Base-by-base conservation (phyloP, 2,888 invertebrate genomes). In the Amblyteles armatorius region DNA sequence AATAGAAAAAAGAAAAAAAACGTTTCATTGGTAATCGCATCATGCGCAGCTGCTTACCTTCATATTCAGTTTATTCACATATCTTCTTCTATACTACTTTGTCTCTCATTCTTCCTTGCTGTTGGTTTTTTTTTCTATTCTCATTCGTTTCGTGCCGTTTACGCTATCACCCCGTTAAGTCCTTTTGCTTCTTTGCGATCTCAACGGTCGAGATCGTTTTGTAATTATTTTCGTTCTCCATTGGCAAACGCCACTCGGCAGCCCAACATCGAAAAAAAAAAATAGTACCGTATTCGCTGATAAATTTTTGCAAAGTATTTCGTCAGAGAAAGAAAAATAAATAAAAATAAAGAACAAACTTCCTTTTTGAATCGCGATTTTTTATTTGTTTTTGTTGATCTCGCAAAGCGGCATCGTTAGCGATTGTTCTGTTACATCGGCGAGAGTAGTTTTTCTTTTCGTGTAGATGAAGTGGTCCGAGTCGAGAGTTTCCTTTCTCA, bases 81-180 rank as follows among this genome's bases (percentile, higher is more conserved):
- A 71, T 60, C 69, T 76, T 79, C 63, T 80, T 83, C 44, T 36
- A 40, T 57, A 44, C 48, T 80, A 44, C 36, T 80, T 65, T 74
- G 48, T 94, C 95, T 94, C 88, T 87, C 88, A 89, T 89, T 90
- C 91, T 89, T 88, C 89, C 89, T 68, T 26, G 60, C 74, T 36
- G 48, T 76, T 69, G 50, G 19, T 13, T 76, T 84, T 78, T 72
- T 60, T 52, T 72, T 26, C 29, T 60, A 33, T 52, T 55, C 36
- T 33, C 52, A 79, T 85, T 83, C 82, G 85, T 85, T 86, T 79
- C 84, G 87, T 86, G 82, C 86, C 84, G 82, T 69, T 71, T 79
- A 77, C 52, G 77, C 78, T 86, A 68, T 87, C 78, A 78, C 26
- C 79, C 83, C 81, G 71, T 87, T 78, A 85, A 74, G 79, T 74